Percentiles rank a stretch among this genome's conserved stretches.
Evolutionary conservation across 1,140 invertebrate species (phyloP).

Genomic region (Tachypleus tridentatus): DNA sequence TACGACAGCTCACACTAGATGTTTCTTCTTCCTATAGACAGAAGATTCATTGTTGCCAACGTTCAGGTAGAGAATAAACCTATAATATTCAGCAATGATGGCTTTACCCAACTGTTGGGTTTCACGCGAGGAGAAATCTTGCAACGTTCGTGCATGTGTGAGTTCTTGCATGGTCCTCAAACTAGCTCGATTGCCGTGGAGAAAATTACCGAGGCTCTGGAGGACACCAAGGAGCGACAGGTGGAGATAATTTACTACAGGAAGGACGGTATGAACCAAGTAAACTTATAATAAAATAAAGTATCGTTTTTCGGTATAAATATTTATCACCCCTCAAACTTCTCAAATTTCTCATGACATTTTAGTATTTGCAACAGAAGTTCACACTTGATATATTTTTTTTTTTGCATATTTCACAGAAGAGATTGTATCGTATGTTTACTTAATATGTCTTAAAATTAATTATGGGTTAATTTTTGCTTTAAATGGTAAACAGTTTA

Average conservation of each 20-base stretch:
- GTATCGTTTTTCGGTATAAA: too few relatives aligned
- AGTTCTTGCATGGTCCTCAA: slow-evolving; percentile 66
- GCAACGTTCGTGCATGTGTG: slow-evolving; percentile 60
- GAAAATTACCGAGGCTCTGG: slow-evolving; percentile 55
- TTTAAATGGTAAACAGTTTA: too few relatives aligned
- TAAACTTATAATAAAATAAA: too few relatives aligned
- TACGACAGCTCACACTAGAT: too few relatives aligned
- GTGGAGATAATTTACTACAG: slow-evolving; percentile 70
- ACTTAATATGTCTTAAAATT: too few relatives aligned
- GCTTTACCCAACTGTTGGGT: slow-evolving; percentile 65
- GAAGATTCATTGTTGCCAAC: slow-evolving; percentile 73
- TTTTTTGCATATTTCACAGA: too few relatives aligned
- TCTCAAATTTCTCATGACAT: too few relatives aligned
- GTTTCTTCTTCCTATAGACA: slow-evolving; percentile 41
- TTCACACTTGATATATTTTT: too few relatives aligned
- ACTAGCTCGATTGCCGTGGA: slow-evolving; percentile 55
- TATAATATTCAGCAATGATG: slow-evolving; percentile 78
- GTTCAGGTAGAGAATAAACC: slow-evolving; percentile 59
- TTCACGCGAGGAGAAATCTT: slow-evolving; percentile 61
- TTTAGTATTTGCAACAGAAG: too few relatives aligned
- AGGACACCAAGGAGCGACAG: slow-evolving; percentile 59
- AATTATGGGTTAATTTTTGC: too few relatives aligned
- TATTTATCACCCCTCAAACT: too few relatives aligned
- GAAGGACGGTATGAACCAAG: slow-evolving; percentile 58
- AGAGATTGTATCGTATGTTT: too few relatives aligned